Base-by-base conservation (phyloP, 37 sponge, comb jelly and placozoan genomes). In the Mnemiopsis leidyi region DNA sequence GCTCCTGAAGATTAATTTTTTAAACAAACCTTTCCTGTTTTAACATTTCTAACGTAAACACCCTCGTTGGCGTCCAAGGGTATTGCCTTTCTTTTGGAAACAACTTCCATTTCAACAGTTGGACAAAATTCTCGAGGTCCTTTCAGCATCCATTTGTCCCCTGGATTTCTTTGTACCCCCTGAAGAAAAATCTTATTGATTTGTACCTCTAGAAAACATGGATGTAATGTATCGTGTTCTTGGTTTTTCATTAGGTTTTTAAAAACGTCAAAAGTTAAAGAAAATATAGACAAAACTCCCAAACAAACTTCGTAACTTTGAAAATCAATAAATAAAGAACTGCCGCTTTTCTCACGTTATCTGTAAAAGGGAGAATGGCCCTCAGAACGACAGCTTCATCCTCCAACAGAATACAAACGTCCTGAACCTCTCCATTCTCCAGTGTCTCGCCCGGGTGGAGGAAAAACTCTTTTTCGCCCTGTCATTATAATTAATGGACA, bases 11-110 rank as follows among this genome's bases (percentile, higher is more conserved):
- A n/a, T n/a, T n/a, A n/a, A n/a, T n/a, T 29, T 2, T 92, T 13
- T 67, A 92, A 3, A 92, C 31, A 9, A 0, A 95, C 96, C 95
- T 94, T 68, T 0, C 98, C 98, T 69, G 94, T 94, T 69, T 94
- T 94, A 21, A 94, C 76, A 69, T 97, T 93, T 0, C 95, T 93
- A 1, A 97, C 95, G 48, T 97, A 97, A 33, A 97, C 93, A 23
- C 98, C 98, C 88, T 97, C 98, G 82, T 97, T 97, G 93, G 95
- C 93, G 92, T 96, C 95, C 76, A 97, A 92, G 0, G 97, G 96
- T 21, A 96, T 94, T 18, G 96, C 95, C 68, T 96, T 97, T 95
- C 95, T 94, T n/a, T 25, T 85, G 67, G 95, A 94, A 0, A 94
- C 76, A 0, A 79, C 67, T 0, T 93, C 93, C 71, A 97, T 93